Percentiles rank a stretch among this genome's conserved stretches.
These are phyloP conservation scores for Porites divaricata DNA, from an alignment of 92 coral and sea anemone species.

Conservation along the genomic window DNA sequence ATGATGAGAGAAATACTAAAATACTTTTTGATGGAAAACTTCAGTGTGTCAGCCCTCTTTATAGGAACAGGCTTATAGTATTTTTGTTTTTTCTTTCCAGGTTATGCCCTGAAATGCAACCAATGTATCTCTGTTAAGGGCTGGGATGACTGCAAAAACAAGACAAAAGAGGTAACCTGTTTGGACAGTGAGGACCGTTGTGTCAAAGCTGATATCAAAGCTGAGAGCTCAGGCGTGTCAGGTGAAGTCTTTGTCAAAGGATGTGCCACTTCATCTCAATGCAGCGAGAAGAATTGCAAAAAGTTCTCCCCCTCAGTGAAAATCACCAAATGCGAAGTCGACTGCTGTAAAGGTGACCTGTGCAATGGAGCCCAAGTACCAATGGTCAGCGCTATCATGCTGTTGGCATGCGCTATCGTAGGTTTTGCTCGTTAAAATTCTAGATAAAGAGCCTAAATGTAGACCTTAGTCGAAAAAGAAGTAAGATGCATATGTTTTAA, in stretches of 20 bases:
- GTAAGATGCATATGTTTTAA: too few relatives aligned
- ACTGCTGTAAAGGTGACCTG: constrained; percentile 48
- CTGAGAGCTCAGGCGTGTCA: background rate
- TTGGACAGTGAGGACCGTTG: constrained; percentile 8
- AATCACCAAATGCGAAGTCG: constrained; percentile 27
- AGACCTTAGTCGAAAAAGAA: too few relatives aligned
- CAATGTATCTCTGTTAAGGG: background rate
- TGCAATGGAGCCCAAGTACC: constrained; percentile 56
- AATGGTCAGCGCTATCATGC: constrained; percentile 42
- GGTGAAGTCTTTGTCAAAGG: background rate
- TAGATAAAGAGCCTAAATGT: too few relatives aligned
- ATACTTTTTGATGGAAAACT: too few relatives aligned
- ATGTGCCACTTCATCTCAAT: background rate
- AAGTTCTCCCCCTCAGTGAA: background rate
- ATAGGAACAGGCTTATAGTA: too few relatives aligned
- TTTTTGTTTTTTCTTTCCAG: background rate
- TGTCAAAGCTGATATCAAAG: background rate
- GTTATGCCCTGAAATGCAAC: constrained; percentile 5
- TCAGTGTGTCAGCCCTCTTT: too few relatives aligned
- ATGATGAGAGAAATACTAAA: too few relatives aligned
- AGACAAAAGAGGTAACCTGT: background rate
- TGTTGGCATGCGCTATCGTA: constrained; percentile 51
- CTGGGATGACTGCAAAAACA: background rate
- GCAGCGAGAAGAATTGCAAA: constrained; percentile 11
- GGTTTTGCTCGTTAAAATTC: constrained; percentile 10